These are phyloP conservation scores for Pemphigus obesinymphae DNA, from an alignment of 1,140 invertebrate species.

Conservation along the genomic window DNA sequence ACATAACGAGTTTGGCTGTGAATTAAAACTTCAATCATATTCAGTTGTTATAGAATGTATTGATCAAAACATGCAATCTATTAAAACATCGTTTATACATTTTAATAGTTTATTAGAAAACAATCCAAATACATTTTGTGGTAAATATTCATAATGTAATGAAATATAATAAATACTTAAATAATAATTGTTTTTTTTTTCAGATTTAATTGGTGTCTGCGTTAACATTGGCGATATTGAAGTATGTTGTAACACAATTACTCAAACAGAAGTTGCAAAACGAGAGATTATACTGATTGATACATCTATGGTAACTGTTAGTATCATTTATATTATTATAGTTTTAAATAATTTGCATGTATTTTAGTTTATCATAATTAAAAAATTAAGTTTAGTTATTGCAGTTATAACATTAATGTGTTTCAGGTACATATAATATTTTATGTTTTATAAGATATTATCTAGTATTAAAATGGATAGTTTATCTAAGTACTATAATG, in stretches of 20 bases:
- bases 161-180: not conserved
- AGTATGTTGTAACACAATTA: not conserved
- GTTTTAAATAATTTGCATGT: not conserved
- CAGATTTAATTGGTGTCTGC: slow-evolving; percentile 32
- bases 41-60: slow-evolving; percentile 17
- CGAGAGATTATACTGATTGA: slow-evolving; percentile 18
- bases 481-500: no score
- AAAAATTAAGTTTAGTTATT: no score
- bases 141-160: not conserved
- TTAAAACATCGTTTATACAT: not conserved
- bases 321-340: not conserved
- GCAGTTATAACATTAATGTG: no score
- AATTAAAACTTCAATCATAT: slow-evolving; percentile 26
- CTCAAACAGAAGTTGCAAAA: slow-evolving; percentile 12
- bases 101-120: slow-evolving; percentile 6
- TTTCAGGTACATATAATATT: no score
- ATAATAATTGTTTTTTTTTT: not conserved
- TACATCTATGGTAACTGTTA: slow-evolving; percentile 20
- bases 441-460: no score
- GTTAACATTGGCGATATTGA: slow-evolving; percentile 6
- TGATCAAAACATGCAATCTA: not conserved
- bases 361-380: no score
- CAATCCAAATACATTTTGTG: slow-evolving; percentile 14
- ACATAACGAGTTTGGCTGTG: not conserved
- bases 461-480: no score